Base-by-base conservation (phyloP, 2,888 invertebrate species). In the Zelleria hepariella region DNA sequence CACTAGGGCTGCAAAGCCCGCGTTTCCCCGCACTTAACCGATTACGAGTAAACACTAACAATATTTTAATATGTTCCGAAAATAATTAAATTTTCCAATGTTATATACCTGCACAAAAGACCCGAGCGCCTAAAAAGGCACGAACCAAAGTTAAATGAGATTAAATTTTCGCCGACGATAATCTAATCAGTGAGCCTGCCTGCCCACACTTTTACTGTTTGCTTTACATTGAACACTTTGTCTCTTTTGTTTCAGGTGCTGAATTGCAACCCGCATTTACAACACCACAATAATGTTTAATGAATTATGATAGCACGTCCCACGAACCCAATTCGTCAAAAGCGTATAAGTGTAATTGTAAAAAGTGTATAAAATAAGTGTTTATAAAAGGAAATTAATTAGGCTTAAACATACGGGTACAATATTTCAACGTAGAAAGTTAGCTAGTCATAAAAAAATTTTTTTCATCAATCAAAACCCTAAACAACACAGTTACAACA, bases 231-330 rank as follows among this genome's bases (percentile, higher is more conserved):
- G 42, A 47, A 54, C 32, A 58, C 54, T 54, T 53, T 58, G 26
- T 60, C 53, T 60, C 20, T 23, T n/a, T 58, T 58, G 60, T 60
- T 60, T 47, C 60, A 60, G 60, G 51, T 32, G 26, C 58, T 27
- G 54, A 26, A 18, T 20, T 20, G 57, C 52, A 48, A 59, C 42
- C 60, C 51, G 54, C n/a, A 25, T 55, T 25, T 59, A 55, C 56
- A 48, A 15, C 23, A 25, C 24, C 8, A 54, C 42, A 60, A 60
- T 27, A 54, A 58, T 58, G 54, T 24, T 42, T 20, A 24, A 47
- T 10, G 54, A 55, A 47, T 58, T 58, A 60, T 60, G 58, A 60
- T 58, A 57, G 53, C 48, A 20, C 47, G n/a, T 54, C 26, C 54
- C 25, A 21, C 20, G 10, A 51, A 15, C 32, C 32, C 32, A 42